These are phyloP conservation scores for Dolichotis patagonum DNA, from an alignment of 2,113 vertebrate genomes.

Conservation along the genomic window DNA sequence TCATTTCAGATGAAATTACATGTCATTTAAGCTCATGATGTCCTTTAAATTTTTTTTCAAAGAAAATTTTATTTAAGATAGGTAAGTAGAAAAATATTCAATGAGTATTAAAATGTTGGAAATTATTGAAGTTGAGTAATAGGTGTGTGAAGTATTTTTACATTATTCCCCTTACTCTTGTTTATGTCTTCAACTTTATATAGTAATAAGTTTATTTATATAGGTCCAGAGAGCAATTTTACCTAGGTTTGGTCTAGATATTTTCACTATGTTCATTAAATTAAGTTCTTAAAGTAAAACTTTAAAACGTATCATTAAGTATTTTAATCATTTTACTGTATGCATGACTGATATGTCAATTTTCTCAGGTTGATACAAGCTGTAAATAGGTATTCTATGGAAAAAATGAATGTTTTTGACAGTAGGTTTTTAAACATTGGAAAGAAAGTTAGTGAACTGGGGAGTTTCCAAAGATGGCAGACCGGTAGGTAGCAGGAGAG, in stretches of 20 bases:
- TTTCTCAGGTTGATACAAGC: not conserved
- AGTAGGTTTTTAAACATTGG: not conserved
- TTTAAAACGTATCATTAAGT: not conserved
- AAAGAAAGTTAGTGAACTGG: not conserved
- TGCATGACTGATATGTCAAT: not conserved
- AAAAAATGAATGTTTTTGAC: not conserved
- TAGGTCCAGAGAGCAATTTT: not conserved
- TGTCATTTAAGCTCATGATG: not conserved
- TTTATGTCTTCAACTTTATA: not conserved
- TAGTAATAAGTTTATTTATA: constrained; percentile 23
- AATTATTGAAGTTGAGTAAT: constrained; percentile 3
- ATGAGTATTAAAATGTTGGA: not conserved
- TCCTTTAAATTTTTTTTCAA: not conserved
- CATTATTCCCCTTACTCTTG: not conserved
- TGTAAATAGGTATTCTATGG: not conserved
- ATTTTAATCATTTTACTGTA: not conserved
- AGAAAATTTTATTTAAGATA: not conserved
- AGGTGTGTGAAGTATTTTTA: not conserved
- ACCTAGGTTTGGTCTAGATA: not conserved
- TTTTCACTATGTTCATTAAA: not conserved
- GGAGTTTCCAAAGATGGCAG: too few relatives aligned
- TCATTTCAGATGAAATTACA: constrained; percentile 27
- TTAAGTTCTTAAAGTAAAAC: not conserved
- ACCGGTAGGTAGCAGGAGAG: too few relatives aligned
- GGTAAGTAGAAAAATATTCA: not conserved